Conservation (phyloP, 2,888 invertebrate genomes). For the Brenthis hecate region DNA sequence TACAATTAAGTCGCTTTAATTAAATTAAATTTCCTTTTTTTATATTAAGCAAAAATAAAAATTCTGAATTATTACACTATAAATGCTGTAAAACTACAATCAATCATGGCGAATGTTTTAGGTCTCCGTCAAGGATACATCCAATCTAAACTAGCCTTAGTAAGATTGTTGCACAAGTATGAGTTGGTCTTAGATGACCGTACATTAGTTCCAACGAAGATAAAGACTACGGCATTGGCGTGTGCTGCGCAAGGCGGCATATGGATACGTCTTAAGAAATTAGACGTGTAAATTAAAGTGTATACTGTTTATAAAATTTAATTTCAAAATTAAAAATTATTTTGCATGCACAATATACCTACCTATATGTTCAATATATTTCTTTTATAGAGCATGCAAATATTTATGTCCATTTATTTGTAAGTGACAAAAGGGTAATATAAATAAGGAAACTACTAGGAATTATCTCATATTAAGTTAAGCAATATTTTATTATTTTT, state of each 20-base stretch:
- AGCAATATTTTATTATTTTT: too few species aligned
- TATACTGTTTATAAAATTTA: too few species aligned
- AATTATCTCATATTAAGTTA: too few species aligned
- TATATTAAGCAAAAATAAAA: background rate
- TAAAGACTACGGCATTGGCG: constrained; percentile 62
- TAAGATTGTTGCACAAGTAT: constrained; percentile 65
- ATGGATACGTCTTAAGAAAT: constrained; percentile 63
- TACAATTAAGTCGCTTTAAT: too few species aligned
- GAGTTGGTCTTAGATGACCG: constrained; percentile 61
- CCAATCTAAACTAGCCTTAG: constrained; percentile 71
- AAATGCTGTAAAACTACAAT: background rate
- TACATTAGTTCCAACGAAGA: constrained; percentile 61
- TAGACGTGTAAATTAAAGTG: constrained; percentile 32
- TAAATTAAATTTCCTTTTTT: background rate
- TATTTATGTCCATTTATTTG: too few species aligned
- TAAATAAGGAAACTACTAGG: too few species aligned
- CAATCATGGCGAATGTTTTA: constrained; percentile 39
- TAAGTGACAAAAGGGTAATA: too few species aligned
- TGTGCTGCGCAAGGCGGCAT: constrained; percentile 66
- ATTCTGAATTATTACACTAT: background rate
- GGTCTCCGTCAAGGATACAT: constrained; percentile 76
- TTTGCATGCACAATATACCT: background rate
- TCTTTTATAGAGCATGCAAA: too few species aligned
- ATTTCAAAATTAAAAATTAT: background rate
- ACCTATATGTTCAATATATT: too few species aligned